These are phyloP conservation scores for Melopsittacus undulatus DNA, from an alignment of 2,797 vertebrate species.

Conservation along the genomic window DNA sequence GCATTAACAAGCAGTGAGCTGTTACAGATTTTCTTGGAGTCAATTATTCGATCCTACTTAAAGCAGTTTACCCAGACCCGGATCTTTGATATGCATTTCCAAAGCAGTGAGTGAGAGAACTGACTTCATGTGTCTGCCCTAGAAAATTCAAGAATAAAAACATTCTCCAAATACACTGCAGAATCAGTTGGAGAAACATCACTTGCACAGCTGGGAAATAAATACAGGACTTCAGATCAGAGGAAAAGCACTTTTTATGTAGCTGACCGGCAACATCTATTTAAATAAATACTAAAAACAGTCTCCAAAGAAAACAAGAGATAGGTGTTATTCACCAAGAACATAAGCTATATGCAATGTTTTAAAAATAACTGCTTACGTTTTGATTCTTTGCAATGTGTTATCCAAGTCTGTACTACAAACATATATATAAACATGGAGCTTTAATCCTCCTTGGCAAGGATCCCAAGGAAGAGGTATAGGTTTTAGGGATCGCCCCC, in stretches of 20 bases:
- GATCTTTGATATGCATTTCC: neutral
- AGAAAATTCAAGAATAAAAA: neutral
- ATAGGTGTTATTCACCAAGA: neutral
- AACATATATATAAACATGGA: neutral
- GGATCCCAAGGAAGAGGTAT: neutral
- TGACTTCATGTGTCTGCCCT: neutral
- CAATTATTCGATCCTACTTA: neutral
- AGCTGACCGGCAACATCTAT: neutral
- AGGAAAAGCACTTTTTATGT: neutral
- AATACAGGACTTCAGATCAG: neutral
- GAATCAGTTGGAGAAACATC: neutral
- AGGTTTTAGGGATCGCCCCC: neutral
- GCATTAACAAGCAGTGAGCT: slow-evolving; percentile 15
- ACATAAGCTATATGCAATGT: neutral
- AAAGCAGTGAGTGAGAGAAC: neutral
- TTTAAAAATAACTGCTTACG: neutral
- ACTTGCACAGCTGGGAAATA: neutral
- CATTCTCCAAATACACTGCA: neutral
- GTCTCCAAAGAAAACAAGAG: neutral
- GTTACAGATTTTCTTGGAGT: neutral
- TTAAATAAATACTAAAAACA: neutral
- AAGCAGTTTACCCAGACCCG: neutral
- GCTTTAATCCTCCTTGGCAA: neutral
- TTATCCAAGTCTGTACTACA: neutral
- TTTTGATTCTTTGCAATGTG: neutral